phyloP scores from a whole-genome alignment of 2,888 invertebrate genomes.

The Ectobius pallidus region DNA sequence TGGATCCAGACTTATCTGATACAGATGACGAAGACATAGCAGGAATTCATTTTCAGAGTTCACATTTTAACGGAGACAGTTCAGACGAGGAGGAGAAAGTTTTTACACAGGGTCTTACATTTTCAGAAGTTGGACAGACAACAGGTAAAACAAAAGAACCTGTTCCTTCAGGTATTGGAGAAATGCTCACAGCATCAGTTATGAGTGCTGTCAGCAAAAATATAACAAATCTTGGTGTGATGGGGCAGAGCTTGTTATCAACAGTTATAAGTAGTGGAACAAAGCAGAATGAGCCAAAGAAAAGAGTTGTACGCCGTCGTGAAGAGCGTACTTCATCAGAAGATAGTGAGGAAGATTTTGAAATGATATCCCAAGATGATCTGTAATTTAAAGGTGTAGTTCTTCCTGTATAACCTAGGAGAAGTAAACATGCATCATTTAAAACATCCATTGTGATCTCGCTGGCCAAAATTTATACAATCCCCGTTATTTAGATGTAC shows the following conservation, averaged over 20 bases:
- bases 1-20: constrained; percentile 35
- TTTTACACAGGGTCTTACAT: constrained; percentile 51
- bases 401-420: constrained; percentile 2
- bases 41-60: constrained; percentile 54
- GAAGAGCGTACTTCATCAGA: constrained; percentile 20
- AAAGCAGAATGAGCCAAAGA: neutral
- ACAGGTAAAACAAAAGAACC: neutral
- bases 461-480: too few relatives aligned
- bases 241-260: constrained; percentile 37
- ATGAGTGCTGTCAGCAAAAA: constrained; percentile 32
- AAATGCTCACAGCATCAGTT: constrained; percentile 31
- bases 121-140: constrained; percentile 46
- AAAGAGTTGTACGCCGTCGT: neutral
- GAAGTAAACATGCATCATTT: neutral
- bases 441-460: neutral
- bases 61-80: constrained; percentile 55
- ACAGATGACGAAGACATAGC: constrained; percentile 51
- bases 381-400: constrained; percentile 39
- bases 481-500: too few relatives aligned
- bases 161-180: constrained; percentile 8
- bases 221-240: constrained; percentile 32
- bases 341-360: constrained; percentile 43
- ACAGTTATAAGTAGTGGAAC: constrained; percentile 34
- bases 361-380: constrained; percentile 44
- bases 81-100: constrained; percentile 53